A percentile compares a stretch with the other conserved stretches of the same genome.
These are phyloP conservation scores for Coregonus suidteri DNA, from an alignment of 2,797 vertebrate species.

Conservation along the genomic window DNA sequence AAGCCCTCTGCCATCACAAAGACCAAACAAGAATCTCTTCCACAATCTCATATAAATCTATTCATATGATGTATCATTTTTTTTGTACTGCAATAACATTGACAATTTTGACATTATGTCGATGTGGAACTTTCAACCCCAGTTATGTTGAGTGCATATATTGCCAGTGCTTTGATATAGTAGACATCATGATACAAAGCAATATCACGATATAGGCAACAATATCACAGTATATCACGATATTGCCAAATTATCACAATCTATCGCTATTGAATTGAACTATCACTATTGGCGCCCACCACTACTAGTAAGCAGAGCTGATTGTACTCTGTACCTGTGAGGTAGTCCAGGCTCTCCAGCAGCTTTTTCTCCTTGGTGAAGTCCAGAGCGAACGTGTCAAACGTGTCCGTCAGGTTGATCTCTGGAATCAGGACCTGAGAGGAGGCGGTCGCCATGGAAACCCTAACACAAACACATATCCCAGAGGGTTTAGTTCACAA, in stretches of 20 bases:
- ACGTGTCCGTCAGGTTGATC: constrained; percentile 95
- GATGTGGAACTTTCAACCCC: too few species aligned
- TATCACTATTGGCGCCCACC: too few species aligned
- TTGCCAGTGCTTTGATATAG: too few species aligned
- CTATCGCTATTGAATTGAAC: too few species aligned
- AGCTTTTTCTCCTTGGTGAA: constrained; percentile 97
- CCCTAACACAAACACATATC: constrained; percentile 70
- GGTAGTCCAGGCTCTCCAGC: constrained; percentile 96
- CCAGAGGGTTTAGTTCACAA: neutral
- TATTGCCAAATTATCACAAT: too few species aligned
- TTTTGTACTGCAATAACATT: neutral
- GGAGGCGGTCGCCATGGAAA: constrained; percentile 98
- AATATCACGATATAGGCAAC: too few species aligned
- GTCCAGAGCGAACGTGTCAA: constrained; percentile 96
- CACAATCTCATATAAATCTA: constrained; percentile 40
- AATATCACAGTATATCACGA: too few species aligned
- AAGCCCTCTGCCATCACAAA: constrained; percentile 50
- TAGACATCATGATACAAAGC: too few species aligned
- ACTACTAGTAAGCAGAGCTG: neutral
- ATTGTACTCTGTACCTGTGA: constrained; percentile 82
- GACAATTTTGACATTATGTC: too few species aligned
- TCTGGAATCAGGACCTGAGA: constrained; percentile 98
- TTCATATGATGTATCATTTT: constrained; percentile 21
- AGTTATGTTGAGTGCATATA: neutral
- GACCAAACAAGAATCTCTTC: constrained; percentile 57